A percentile compares a stretch with the other conserved stretches of the same genome.
Evolutionary conservation across 2,113 vertebrate genomes (phyloP).

Genomic region (Epinephelus cyanopodus): DNA sequence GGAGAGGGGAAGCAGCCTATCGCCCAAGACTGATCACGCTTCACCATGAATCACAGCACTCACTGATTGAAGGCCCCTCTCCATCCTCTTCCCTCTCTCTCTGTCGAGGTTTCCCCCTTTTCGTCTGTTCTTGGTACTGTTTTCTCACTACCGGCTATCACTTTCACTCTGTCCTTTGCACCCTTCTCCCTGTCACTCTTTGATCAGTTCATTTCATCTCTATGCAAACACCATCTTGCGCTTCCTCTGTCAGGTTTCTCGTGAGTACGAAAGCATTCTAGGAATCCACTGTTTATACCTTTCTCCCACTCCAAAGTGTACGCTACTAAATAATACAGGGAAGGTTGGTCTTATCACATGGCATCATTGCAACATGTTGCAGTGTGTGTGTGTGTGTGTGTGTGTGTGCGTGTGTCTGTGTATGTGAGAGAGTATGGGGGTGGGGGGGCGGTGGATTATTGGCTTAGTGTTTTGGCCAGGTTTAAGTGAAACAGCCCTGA

Average conservation of each 20-base stretch:
- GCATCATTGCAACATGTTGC: slow-evolving; percentile 58
- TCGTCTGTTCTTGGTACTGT: slow-evolving; percentile 32
- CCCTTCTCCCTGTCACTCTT: slow-evolving; percentile 25
- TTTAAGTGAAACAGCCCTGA: slow-evolving; percentile 91
- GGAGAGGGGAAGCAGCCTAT: slow-evolving; percentile 53
- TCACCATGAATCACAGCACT: slow-evolving; percentile 49
- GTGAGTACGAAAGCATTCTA: slow-evolving; percentile 52
- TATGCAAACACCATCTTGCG: slow-evolving; percentile 12
- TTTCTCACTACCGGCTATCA: slow-evolving; percentile 30
- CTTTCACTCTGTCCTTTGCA: slow-evolving; percentile 21
- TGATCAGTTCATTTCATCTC: slow-evolving; percentile 51
- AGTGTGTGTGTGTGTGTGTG: slow-evolving; percentile 38
- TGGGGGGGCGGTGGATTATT: slow-evolving; percentile 86
- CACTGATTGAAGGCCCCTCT: slow-evolving; percentile 54
- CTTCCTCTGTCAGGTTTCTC: slow-evolving; percentile 7
- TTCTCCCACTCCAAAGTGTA: slow-evolving; percentile 46
- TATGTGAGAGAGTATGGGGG: neutral
- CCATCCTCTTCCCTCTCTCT: slow-evolving; percentile 10
- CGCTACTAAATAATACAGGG: slow-evolving; percentile 78
- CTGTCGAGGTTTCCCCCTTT: slow-evolving; percentile 39
- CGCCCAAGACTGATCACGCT: slow-evolving; percentile 62
- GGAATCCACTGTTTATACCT: slow-evolving; percentile 55
- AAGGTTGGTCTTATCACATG: slow-evolving; percentile 46
- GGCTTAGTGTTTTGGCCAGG: slow-evolving; percentile 95
- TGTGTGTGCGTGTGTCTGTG: slow-evolving; percentile 41